Percentiles rank a stretch among this genome's conserved stretches.
These are phyloP conservation scores for Gobio gobio DNA, from an alignment of 2,113 vertebrate genomes.

Conservation along the genomic window DNA sequence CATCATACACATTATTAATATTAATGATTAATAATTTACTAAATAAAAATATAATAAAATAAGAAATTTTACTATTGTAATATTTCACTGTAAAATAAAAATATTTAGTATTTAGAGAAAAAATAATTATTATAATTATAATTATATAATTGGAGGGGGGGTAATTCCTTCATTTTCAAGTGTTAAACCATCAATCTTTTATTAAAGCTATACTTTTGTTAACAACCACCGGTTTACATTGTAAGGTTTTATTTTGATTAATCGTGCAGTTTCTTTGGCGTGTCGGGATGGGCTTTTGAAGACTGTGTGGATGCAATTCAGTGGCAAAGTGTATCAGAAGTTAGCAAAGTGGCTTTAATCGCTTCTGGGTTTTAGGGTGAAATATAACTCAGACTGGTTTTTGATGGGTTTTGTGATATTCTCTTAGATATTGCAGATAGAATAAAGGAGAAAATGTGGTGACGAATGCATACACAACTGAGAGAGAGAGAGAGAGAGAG, in stretches of 20 bases:
- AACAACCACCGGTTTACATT: neutral
- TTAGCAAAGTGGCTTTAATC: neutral
- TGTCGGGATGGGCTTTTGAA: neutral
- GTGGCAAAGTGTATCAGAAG: neutral
- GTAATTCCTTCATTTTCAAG: neutral
- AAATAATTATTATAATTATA: too few species aligned
- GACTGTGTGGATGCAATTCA: neutral
- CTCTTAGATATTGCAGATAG: neutral
- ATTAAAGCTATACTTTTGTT: neutral
- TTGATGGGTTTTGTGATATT: neutral
- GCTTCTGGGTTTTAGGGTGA: neutral
- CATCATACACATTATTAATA: too few species aligned
- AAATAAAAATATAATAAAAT: too few species aligned
- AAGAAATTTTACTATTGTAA: too few species aligned
- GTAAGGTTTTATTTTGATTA: neutral
- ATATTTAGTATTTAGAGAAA: too few species aligned
- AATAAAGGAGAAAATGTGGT: constrained; percentile 2
- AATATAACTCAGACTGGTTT: neutral
- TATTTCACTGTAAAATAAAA: too few species aligned
- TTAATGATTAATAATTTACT: too few species aligned
- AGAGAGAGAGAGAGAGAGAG: neutral
- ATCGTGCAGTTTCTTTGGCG: neutral
- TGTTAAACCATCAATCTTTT: neutral
- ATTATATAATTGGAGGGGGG: too few species aligned
- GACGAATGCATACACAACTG: neutral